A percentile compares a stretch with the other conserved stretches of the same genome.
Evolutionary conservation across 2,888 invertebrate species (phyloP).

Genomic region (Hirtodrosophila alboralis): DNA sequence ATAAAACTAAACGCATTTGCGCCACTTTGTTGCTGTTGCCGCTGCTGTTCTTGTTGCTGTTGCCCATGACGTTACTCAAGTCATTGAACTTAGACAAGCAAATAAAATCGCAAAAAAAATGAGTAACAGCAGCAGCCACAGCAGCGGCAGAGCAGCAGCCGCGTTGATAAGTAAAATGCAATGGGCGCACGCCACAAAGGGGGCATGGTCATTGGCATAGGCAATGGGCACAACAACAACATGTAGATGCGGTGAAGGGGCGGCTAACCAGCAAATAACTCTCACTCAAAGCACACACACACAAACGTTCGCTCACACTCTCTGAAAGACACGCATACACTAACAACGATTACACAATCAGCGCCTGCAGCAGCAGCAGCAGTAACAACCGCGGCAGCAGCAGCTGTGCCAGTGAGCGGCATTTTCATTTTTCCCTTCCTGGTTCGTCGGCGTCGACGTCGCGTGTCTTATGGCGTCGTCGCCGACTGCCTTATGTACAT

Average conservation of each 20-base stretch:
- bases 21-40: constrained; percentile 65
- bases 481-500: constrained; percentile 6
- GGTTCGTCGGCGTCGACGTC: constrained; percentile 74
- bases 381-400: constrained; percentile 47
- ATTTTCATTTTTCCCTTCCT: constrained; percentile 82
- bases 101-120: constrained; percentile 59
- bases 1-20: constrained; percentile 79
- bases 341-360: constrained; percentile 77
- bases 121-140: constrained; percentile 33
- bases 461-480: constrained; percentile 56
- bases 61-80: constrained; percentile 81
- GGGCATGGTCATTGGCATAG: constrained; percentile 59
- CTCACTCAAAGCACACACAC: constrained; percentile 51
- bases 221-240: constrained; percentile 46
- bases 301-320: constrained; percentile 15
- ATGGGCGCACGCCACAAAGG: constrained; percentile 57
- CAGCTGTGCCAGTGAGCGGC: constrained; percentile 57
- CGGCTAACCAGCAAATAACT: constrained; percentile 54
- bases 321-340: constrained; percentile 34
- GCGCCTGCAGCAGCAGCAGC: constrained; percentile 41
- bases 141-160: constrained; percentile 17
- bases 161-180: constrained; percentile 76
- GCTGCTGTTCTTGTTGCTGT: constrained; percentile 35
- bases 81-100: constrained; percentile 81
- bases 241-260: constrained; percentile 51